Percentiles rank a stretch among this genome's conserved stretches.
Evolutionary conservation across 2,113 vertebrate species (phyloP).

Genomic region (Mesocricetus auratus): DNA sequence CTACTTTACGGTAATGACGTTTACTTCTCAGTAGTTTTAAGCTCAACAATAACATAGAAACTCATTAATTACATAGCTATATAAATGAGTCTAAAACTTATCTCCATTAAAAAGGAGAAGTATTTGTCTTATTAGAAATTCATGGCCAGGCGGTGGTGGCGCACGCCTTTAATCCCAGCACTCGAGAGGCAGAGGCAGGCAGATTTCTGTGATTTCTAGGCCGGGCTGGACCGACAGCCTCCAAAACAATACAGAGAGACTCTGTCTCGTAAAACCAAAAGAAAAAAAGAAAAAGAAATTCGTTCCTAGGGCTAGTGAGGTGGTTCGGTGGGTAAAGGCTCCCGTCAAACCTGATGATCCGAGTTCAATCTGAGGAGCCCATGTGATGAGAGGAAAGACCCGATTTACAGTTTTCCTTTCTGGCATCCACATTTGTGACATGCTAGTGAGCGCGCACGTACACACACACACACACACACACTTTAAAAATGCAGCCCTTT

Average conservation of each 20-base stretch:
- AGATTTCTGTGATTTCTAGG: no score
- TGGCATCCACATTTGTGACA: not conserved
- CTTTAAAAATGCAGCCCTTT: not conserved
- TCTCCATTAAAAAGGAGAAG: not conserved
- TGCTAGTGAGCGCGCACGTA: not conserved
- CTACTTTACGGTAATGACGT: not conserved
- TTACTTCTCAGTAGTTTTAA: conserved; percentile 45
- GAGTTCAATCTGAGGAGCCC: not conserved
- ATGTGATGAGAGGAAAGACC: not conserved
- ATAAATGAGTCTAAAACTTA: not conserved
- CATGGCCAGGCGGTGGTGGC: no score
- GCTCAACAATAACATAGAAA: conserved; percentile 39
- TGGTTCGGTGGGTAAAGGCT: not conserved
- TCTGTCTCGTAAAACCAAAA: no score
- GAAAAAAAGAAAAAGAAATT: no score
- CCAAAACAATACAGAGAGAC: no score
- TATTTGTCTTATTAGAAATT: not conserved
- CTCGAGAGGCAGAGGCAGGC: no score
- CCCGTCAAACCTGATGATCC: not conserved
- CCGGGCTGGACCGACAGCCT: no score
- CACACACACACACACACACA: not conserved
- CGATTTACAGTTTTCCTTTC: not conserved
- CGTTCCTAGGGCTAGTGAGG: not conserved
- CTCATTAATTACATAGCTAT: not conserved
- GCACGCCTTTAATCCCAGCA: no score